Evolutionary conservation across 2,888 invertebrate species (phyloP), one percentile per base, ranked within the genome.

Genomic region (Caenorhabditis macrosperma): DNA sequence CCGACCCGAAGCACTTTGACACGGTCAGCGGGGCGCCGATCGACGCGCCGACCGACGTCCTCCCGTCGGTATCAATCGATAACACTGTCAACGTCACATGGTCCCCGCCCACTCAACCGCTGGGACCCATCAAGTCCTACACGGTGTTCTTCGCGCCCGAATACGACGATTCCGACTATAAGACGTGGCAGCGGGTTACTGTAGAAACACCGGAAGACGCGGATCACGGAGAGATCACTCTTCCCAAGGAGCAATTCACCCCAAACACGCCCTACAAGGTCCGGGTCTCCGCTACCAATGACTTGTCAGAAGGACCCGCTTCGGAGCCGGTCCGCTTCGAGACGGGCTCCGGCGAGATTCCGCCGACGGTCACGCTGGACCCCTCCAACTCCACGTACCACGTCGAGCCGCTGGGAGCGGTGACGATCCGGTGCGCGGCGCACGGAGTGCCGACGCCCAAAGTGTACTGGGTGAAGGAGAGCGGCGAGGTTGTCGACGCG

Each of bases 1-100:
- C 86, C 7, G 90, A 89, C 63, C 83, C 87, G 3, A 83, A 74
- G 4, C 79, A 78, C 6, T 90, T 90, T 80, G 78, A 85, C 26
- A 90, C 90, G 7, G 86, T 86, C 10, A 87, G 86, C 52, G 90
- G 90, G 28, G 90, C 90, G 10, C 90, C 90, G 0, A 78, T 89
- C 17, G 90, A 90, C 69, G 78, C 88, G 5, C 90, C 90, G 12
- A 82, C 78, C 7, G 88, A 90, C 44, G 76, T 89, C 28, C 55
- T 88, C 10, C 84, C 87, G 3, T 72, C 74, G 22, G 87, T 90
- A 24, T 81, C 85, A 0, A 85, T 83, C 17, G 89, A 90, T 66
- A 90, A 90, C 71, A 87, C 83, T 7, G 84, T 90, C 38, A 86
- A 86, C 24, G 61, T 89, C 12, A 84, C 88, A 1, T 90, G 90